Evolutionary conservation across 2,888 invertebrate species (phyloP).

Genomic region (Ceratothoa steindachneri): DNA sequence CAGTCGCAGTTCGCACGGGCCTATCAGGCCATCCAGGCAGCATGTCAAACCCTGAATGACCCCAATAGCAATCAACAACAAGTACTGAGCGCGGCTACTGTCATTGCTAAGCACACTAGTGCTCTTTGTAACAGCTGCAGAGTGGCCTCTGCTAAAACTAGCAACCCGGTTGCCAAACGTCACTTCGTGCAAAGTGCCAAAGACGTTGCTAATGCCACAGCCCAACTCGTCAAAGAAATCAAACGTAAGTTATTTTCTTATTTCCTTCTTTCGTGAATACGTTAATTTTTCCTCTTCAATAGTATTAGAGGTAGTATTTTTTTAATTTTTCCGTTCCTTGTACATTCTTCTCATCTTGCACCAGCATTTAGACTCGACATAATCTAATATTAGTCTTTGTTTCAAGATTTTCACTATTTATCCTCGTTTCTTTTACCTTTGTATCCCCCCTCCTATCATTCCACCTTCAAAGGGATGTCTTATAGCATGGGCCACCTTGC

Average conservation of each 20-base stretch:
- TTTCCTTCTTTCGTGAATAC: not conserved
- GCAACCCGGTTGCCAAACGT: conserved; percentile 84
- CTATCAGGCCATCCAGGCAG: conserved; percentile 81
- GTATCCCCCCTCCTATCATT: too few species aligned
- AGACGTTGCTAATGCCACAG: conserved; percentile 93
- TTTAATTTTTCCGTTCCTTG: not conserved
- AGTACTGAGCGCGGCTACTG: conserved; percentile 83
- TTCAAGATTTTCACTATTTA: too few species aligned
- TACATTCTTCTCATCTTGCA: too few species aligned
- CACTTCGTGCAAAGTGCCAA: conserved; percentile 97
- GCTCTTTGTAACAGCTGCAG: conserved; percentile 93
- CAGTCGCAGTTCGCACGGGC: conserved; percentile 82
- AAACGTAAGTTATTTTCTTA: conserved; percentile 60
- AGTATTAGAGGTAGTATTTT: not conserved
- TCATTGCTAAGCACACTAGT: conserved; percentile 93
- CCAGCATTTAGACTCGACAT: too few species aligned
- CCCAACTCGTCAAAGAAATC: conserved; percentile 88
- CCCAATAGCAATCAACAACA: conserved; percentile 71
- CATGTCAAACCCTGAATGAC: conserved; percentile 73
- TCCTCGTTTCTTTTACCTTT: too few species aligned
- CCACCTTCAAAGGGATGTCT: too few species aligned
- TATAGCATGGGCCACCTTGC: too few species aligned
- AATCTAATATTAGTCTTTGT: too few species aligned
- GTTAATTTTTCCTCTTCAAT: not conserved
- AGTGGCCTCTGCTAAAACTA: conserved; percentile 82